These are phyloP conservation scores for Tipula helvola DNA, from an alignment of 2,888 invertebrate species.

Conservation along the genomic window DNA sequence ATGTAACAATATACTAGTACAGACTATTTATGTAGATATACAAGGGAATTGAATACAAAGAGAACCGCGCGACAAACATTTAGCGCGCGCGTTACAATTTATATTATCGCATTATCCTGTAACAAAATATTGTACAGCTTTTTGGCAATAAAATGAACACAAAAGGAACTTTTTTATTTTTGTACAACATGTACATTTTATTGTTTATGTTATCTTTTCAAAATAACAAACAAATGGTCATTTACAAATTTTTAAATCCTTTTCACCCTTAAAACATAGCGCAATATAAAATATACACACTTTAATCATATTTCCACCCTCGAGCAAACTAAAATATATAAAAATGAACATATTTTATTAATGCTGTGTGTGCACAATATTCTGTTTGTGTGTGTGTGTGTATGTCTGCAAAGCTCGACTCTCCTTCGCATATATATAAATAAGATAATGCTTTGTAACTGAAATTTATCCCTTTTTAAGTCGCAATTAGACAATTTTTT, in stretches of 20 bases:
- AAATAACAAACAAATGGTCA: not conserved
- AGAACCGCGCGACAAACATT: not conserved
- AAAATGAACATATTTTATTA: not conserved
- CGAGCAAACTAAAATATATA: not conserved
- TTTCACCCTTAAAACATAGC: not conserved
- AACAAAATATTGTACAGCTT: not conserved
- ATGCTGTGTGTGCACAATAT: not conserved
- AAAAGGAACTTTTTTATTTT: not conserved
- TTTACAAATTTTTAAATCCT: not conserved
- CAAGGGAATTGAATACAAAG: not conserved
- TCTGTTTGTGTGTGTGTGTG: too few species aligned
- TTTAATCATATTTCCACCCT: not conserved
- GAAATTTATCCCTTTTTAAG: too few species aligned
- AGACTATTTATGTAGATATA: not conserved
- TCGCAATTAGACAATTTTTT: too few species aligned
- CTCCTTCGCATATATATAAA: too few species aligned
- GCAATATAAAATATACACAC: not conserved
- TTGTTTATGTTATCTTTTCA: not conserved
- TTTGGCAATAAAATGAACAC: not conserved
- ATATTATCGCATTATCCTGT: not conserved
- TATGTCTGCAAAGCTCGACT: too few species aligned
- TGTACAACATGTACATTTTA: not conserved
- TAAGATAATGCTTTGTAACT: too few species aligned
- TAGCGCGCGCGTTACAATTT: not conserved
- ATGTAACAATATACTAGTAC: not conserved